phyloP scores from a whole-genome alignment of 2,797 vertebrate genomes.

The Sebastes miniatus region DNA sequence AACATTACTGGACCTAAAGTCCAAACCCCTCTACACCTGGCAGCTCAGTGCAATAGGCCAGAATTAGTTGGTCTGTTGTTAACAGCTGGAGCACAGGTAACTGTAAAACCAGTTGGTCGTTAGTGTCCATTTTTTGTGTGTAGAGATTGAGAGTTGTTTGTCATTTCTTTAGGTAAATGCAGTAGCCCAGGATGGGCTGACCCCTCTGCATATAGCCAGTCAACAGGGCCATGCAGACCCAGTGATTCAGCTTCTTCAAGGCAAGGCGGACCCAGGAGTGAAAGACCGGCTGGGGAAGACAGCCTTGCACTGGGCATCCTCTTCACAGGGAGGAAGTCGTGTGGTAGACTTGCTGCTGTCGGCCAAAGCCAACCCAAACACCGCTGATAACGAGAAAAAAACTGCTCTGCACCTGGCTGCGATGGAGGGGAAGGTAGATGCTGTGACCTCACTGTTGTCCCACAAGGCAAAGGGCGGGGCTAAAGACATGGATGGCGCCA shows the following conservation, averaged over 20 bases:
- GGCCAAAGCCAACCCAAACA: constrained; percentile 68
- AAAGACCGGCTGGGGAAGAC: constrained; percentile 78
- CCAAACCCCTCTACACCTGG: constrained; percentile 79
- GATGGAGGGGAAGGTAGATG: constrained; percentile 60
- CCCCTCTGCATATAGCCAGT: constrained; percentile 80
- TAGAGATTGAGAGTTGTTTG: neutral
- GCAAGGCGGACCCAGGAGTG: constrained; percentile 67
- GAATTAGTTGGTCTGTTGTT: constrained; percentile 65
- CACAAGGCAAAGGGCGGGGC: constrained; percentile 71
- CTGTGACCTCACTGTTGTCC: constrained; percentile 62
- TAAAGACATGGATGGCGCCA: constrained; percentile 85
- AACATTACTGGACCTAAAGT: constrained; percentile 69
- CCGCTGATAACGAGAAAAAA: constrained; percentile 81
- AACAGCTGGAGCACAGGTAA: constrained; percentile 76
- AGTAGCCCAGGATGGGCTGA: constrained; percentile 66
- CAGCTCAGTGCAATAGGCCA: constrained; percentile 70
- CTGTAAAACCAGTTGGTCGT: neutral
- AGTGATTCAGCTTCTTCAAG: constrained; percentile 72
- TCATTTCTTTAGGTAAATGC: constrained; percentile 66
- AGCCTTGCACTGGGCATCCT: constrained; percentile 80
- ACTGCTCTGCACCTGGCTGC: constrained; percentile 82
- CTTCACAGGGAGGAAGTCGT: constrained; percentile 44
- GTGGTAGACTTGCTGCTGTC: constrained; percentile 77
- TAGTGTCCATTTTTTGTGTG: neutral
- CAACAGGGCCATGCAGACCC: constrained; percentile 68